A percentile compares a stretch with the other conserved stretches of the same genome.
Evolutionary conservation across 2,797 vertebrate genomes (phyloP).

Genomic region (Xiphophorus birchmanni): DNA sequence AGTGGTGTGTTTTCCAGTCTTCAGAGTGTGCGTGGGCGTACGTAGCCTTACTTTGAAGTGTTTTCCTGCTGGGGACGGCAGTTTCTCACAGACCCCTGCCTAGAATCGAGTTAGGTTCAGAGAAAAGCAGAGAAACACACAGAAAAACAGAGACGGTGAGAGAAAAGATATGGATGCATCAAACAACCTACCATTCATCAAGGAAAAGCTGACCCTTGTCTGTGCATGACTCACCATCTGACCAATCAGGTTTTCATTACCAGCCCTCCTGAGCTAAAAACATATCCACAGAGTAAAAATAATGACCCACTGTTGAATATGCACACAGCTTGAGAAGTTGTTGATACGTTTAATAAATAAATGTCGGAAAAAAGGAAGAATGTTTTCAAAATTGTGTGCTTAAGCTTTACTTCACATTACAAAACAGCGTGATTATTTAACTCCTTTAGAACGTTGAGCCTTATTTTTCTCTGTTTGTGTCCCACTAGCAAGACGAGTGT

Average conservation of each 20-base stretch:
- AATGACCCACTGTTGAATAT: background rate
- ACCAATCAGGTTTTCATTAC: slow-evolving; percentile 18
- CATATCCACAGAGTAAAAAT: slow-evolving; percentile 9
- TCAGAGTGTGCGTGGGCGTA: slow-evolving; percentile 50
- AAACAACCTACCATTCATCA: slow-evolving; percentile 14
- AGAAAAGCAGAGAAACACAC: slow-evolving; percentile 20
- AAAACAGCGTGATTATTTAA: background rate
- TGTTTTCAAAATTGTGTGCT: background rate
- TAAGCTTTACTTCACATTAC: background rate
- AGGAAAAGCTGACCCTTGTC: background rate
- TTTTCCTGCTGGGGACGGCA: slow-evolving; percentile 46
- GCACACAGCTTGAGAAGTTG: slow-evolving; percentile 4
- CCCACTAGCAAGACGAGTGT: background rate
- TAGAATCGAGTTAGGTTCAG: slow-evolving; percentile 32
- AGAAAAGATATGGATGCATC: slow-evolving; percentile 11
- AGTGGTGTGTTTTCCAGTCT: slow-evolving; percentile 34
- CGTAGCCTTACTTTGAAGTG: slow-evolving; percentile 59
- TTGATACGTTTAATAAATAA: background rate
- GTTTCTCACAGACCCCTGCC: slow-evolving; percentile 60
- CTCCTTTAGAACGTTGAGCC: background rate
- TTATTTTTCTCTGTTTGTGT: background rate
- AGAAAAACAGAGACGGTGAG: slow-evolving; percentile 11
- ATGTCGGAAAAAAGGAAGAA: background rate
- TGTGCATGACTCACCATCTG: slow-evolving; percentile 1
- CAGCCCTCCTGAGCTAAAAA: slow-evolving; percentile 4